Base-by-base conservation (phyloP, 1,140 invertebrate species). In the Drosophila biarmipes region DNA sequence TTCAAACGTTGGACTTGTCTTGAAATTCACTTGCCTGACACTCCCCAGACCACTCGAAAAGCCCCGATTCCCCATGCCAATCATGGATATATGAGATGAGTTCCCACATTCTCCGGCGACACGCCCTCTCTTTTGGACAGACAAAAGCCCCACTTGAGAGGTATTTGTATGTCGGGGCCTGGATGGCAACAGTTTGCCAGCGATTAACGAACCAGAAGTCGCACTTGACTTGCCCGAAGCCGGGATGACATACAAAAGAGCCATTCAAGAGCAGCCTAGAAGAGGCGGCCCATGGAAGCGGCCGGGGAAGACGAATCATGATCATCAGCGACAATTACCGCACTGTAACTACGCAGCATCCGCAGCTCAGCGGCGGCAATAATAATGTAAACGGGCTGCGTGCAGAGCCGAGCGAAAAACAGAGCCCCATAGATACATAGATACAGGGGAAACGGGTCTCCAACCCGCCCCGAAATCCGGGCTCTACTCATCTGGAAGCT, bases 331-430 rank as follows among this genome's bases (percentile, higher is more conserved):
- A 43, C 77, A 85, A 85, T 85, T 84, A 78, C 43, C 64, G 31
- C 77, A 53, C 59, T 81, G 64, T 59, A 86, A 86, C 78, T 86
- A 78, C 81, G 81, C 81, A 78, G 81, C 81, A 85, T 80, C 71
- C 69, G 64, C 54, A 51, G 66, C 49, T n/a, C n/a, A 79, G 42
- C 31, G 46, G 58, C 56, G 49, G 52, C 64, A 37, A 43, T 15
- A 43, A 46, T 19, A 46, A 15, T 49, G 63, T 71, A 73, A 74
- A 59, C 69, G 59, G 54, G 71, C 64, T 84, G 80, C 75, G 73
- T 77, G 77, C 67, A 73, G 68, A 61, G 17, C 10, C 35, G 14
- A 51, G 29, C 48, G 34, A 19, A 51, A 46, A 48, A 54, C 15
- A 43, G 46, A 67, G 27, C 15, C 35, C 49, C 17, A 66, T 35